Conservation (phyloP, 37 sponge, comb jelly and placozoan species). For the Beroe ovata region DNA sequence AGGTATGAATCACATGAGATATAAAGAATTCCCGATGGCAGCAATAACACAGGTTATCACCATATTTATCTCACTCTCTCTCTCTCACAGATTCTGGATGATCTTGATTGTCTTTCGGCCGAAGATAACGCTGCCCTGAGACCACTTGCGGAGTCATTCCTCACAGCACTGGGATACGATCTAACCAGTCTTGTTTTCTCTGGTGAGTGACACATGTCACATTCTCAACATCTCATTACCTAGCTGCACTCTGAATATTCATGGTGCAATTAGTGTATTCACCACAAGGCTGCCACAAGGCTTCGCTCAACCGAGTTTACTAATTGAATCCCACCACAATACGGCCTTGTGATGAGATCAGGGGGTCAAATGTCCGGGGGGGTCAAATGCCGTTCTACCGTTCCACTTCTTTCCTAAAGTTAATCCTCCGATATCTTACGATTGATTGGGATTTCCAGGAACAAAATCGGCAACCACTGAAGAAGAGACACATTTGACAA, state of each 20-base stretch:
- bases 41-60: too few relatives aligned
- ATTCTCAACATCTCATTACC: background rate
- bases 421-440: too few relatives aligned
- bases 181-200: background rate
- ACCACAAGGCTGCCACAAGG: too few relatives aligned
- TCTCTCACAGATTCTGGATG: slow-evolving; percentile 1
- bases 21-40: too few relatives aligned
- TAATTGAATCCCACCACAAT: background rate
- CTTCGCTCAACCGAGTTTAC: background rate
- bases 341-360: too few relatives aligned
- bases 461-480: background rate
- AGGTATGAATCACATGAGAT: too few relatives aligned
- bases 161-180: slow-evolving; percentile 50
- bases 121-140: slow-evolving; percentile 11
- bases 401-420: too few relatives aligned
- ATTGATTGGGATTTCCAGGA: too few relatives aligned
- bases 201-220: slow-evolving; percentile 36
- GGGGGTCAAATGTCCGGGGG: too few relatives aligned
- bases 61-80: background rate
- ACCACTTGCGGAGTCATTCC: slow-evolving; percentile 25
- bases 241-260: too few relatives aligned
- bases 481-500: background rate
- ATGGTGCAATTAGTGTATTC: too few relatives aligned
- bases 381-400: too few relatives aligned
- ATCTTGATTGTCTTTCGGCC: slow-evolving; percentile 9